Evolutionary conservation across 2,113 vertebrate species (phyloP).

Genomic region (Fukomys damarensis): DNA sequence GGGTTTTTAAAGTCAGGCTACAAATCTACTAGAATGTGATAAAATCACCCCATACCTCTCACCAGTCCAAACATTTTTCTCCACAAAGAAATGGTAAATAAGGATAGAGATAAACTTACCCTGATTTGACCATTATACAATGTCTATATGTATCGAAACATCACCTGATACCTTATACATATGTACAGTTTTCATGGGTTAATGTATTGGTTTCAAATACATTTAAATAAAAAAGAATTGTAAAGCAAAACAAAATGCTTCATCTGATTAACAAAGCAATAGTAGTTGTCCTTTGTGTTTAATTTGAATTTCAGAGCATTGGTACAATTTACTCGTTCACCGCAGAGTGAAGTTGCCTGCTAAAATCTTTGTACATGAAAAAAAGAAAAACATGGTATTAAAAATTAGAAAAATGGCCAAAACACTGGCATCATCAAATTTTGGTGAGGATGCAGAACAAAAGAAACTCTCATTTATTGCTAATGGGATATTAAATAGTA

Average conservation of each 20-base stretch:
- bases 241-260: background rate
- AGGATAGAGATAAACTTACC: background rate
- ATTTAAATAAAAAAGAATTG: background rate
- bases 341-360: background rate
- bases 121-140: background rate
- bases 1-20: constrained; percentile 16
- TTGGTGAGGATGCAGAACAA: background rate
- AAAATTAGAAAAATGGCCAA: background rate
- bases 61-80: background rate
- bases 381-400: background rate
- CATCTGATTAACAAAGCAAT: background rate
- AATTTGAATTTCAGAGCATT: constrained; percentile 9
- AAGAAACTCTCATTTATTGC: background rate
- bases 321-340: background rate
- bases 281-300: background rate
- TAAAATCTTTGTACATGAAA: background rate
- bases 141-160: background rate
- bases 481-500: background rate
- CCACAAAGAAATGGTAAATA: background rate
- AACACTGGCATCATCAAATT: background rate
- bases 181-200: background rate
- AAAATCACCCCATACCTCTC: background rate
- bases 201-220: background rate
- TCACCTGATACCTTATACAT: background rate
- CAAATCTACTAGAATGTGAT: background rate